phyloP scores from a whole-genome alignment of 2,113 vertebrate species.

The Aepyceros melampus region DNA sequence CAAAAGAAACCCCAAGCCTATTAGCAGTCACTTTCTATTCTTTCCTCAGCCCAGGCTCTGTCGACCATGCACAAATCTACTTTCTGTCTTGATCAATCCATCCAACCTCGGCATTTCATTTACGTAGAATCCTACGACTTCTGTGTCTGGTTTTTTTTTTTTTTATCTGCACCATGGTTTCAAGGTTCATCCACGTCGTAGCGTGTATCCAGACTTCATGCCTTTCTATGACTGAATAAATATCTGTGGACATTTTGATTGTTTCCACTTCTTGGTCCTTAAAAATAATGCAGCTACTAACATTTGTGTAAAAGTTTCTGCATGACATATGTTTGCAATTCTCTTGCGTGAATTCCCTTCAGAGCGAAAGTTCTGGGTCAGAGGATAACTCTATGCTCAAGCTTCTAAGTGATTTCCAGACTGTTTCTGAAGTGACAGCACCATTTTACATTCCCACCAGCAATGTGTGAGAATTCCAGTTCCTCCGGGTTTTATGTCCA shows the following conservation, averaged over 20 bases:
- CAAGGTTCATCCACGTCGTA: fast-evolving
- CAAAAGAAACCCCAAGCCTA: not conserved
- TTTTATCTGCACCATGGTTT: not conserved
- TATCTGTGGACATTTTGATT: not conserved
- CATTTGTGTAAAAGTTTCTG: not conserved
- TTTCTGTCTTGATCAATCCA: not conserved
- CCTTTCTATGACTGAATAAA: not conserved
- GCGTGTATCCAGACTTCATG: fast-evolving
- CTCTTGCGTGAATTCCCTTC: not conserved
- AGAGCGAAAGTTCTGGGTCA: not conserved
- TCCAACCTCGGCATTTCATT: not conserved
- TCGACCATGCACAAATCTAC: not conserved
- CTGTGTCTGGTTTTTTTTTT: not conserved
- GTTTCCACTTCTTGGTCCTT: not conserved
- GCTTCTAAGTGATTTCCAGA: not conserved
- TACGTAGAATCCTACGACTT: not conserved
- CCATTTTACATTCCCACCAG: not conserved
- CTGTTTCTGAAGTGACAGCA: not conserved
- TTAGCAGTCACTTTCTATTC: too few relatives aligned
- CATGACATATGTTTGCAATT: not conserved
- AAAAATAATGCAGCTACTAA: not conserved
- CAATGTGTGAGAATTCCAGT: fast-evolving
- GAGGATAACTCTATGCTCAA: not conserved
- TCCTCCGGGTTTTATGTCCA: not conserved
- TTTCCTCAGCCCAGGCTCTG: not conserved